A percentile compares a stretch with the other conserved stretches of the same genome.
Conservation (phyloP, 2,888 invertebrate species). For the Dyspetes luteomarginatus region DNA sequence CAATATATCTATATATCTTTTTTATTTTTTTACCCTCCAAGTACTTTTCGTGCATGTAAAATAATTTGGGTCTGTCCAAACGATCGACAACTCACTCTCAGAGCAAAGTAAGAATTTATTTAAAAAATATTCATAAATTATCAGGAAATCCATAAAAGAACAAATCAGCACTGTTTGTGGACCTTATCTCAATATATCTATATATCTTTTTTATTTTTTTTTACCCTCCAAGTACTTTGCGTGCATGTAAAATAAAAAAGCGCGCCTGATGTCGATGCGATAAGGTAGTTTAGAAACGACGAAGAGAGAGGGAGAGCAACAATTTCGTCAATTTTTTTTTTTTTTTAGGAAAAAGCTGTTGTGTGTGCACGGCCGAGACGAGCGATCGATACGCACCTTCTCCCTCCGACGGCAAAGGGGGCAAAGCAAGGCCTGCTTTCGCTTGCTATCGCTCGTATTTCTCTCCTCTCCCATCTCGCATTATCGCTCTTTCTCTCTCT, state of each 20-base stretch:
- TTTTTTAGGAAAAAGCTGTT: slow-evolving; percentile 26
- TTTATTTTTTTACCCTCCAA: too few species aligned
- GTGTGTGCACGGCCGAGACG: slow-evolving; percentile 32
- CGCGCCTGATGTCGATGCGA: background rate
- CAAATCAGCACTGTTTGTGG: too few species aligned
- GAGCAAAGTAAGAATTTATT: slow-evolving; percentile 93
- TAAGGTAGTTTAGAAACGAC: slow-evolving; percentile 9
- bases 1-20: too few species aligned
- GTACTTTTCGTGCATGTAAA: too few species aligned
- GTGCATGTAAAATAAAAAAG: background rate
- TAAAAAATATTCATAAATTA: background rate
- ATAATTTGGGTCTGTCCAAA: slow-evolving; percentile 98
- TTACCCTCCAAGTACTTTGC: background rate
- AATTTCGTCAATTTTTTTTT: slow-evolving; percentile 33
- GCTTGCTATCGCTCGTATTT: slow-evolving; percentile 32
- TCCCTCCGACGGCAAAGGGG: slow-evolving; percentile 24
- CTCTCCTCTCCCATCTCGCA: slow-evolving; percentile 43
- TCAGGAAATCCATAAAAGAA: background rate
- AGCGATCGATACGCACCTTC: slow-evolving; percentile 59
- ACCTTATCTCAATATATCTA: too few species aligned
- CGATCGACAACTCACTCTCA: slow-evolving; percentile 95
- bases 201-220: background rate
- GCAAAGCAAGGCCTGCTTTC: slow-evolving; percentile 24
- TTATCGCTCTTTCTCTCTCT: too few species aligned
- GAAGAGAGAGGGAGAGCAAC: background rate